Evolutionary conservation across 2,797 vertebrate genomes (phyloP).

Genomic region (Rhinichthys osculus): DNA sequence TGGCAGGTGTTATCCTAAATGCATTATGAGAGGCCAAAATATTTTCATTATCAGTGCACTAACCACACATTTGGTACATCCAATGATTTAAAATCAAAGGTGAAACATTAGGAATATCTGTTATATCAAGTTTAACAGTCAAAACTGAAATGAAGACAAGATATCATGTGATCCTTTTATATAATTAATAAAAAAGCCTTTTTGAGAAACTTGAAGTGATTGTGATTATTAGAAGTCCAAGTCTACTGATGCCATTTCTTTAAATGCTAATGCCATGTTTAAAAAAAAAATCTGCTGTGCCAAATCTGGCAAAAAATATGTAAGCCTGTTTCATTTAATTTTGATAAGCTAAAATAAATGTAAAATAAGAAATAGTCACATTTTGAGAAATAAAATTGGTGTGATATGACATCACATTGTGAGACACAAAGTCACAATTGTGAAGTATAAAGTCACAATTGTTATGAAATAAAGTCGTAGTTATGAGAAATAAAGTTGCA

Average conservation of each 20-base stretch:
- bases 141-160: conserved; percentile 25
- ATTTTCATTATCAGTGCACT: background rate
- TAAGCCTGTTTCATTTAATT: background rate
- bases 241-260: background rate
- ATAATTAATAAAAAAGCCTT: conserved; percentile 2
- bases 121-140: conserved; percentile 19
- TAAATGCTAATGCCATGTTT: background rate
- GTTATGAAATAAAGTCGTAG: background rate
- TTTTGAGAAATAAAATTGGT: background rate
- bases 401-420: background rate
- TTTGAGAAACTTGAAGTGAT: background rate
- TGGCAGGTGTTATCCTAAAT: conserved; percentile 21
- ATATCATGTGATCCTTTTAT: conserved; percentile 4
- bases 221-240: conserved; percentile 12
- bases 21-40: conserved; percentile 10
- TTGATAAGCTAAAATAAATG: background rate
- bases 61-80: conserved; percentile 7
- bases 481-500: background rate
- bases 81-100: background rate
- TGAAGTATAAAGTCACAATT: background rate
- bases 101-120: background rate
- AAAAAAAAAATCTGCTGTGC: too few species aligned
- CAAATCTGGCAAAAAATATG: background rate
- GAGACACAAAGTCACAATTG: background rate
- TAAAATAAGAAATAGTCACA: background rate